Conservation (phyloP, 2,888 invertebrate genomes). For the Omphaloscelis lunosa region DNA sequence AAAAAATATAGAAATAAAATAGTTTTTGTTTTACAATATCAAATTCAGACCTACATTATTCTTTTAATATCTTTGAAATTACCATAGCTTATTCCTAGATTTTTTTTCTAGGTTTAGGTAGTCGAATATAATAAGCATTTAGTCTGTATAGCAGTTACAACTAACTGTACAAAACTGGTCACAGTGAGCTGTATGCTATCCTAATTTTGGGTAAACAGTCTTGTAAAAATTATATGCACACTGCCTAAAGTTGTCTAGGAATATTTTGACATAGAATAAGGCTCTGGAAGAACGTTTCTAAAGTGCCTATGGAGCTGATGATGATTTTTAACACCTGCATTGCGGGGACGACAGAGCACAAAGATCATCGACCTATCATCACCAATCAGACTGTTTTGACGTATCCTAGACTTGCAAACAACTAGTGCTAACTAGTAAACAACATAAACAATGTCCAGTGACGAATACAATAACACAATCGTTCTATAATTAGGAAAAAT, state of each 20-base stretch:
- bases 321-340: constrained; percentile 51
- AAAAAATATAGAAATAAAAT: neutral
- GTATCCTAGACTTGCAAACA: constrained; percentile 34
- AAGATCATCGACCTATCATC: constrained; percentile 60
- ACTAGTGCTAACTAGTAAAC: constrained; percentile 57
- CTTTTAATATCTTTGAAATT: neutral
- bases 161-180: constrained; percentile 26
- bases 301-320: constrained; percentile 12
- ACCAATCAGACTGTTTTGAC: constrained; percentile 25
- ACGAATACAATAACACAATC: constrained; percentile 74
- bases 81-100: neutral
- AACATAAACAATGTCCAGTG: constrained; percentile 74
- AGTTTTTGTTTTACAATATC: constrained; percentile 2
- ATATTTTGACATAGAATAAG: constrained; percentile 12
- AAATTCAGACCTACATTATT: neutral
- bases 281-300: neutral
- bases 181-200: neutral
- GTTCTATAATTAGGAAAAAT: constrained; percentile 81
- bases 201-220: constrained; percentile 3
- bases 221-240: neutral
- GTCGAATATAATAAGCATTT: constrained; percentile 23
- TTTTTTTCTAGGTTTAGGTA: neutral
- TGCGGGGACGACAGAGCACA: constrained; percentile 44
- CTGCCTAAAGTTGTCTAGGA: neutral
- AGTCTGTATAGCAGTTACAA: constrained; percentile 12